Conservation (phyloP, 2,797 vertebrate genomes). For the Onychomys arenicola region DNA sequence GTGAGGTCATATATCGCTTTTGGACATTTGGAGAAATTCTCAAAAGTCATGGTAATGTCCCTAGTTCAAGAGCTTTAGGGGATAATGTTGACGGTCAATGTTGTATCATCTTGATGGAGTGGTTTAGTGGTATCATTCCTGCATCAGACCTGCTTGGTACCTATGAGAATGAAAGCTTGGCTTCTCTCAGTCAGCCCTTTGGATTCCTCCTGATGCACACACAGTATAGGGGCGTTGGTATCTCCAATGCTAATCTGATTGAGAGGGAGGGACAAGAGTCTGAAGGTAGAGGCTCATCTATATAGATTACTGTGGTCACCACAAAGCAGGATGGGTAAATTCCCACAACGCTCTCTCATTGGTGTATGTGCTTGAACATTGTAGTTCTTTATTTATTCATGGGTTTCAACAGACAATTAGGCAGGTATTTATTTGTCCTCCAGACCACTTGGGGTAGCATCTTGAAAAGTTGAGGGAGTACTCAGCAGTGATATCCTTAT, state of each 20-base stretch:
- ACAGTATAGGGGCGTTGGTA: background rate
- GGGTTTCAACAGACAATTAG: background rate
- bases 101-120: background rate
- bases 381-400: background rate
- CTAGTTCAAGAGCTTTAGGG: background rate
- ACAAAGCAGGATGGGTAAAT: background rate
- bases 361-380: background rate
- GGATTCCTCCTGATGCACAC: rapidly evolving
- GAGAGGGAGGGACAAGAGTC: background rate
- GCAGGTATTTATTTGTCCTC: background rate
- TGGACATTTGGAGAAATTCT: constrained; percentile 15
- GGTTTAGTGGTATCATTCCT: background rate
- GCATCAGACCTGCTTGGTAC: background rate
- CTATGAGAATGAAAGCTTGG: background rate
- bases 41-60: background rate
- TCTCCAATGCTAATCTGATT: background rate
- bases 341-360: background rate
- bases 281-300: background rate
- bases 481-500: background rate
- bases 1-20: constrained; percentile 20
- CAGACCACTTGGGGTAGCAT: background rate
- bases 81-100: background rate
- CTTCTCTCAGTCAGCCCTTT: background rate
- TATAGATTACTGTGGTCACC: background rate
- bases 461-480: background rate